Base-by-base conservation (phyloP, 2,888 invertebrate species). In the Acanthosoma haemorrhoidale region DNA sequence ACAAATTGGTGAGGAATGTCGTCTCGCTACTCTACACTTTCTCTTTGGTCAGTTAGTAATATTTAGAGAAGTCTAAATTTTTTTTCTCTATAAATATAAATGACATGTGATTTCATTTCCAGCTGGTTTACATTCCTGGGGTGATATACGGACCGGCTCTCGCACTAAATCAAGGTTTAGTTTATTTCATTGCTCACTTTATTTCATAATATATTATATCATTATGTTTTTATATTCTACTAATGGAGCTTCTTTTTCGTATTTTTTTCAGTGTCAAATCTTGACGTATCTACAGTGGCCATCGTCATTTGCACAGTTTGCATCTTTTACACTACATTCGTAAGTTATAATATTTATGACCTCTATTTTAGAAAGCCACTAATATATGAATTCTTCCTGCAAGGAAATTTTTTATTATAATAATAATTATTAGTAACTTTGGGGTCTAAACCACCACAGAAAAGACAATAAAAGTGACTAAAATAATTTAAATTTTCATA, bases 141-240 rank as follows among this genome's bases (percentile, higher is more conserved):
- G 93, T 93, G 0, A 87, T 94, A 72, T 94, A 93, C 79, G 92
- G 93, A 3, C 93, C 94, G 64, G 90, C 93, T 1, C 81, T 94
- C 76, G 92, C 93, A 1, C 88, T 94, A 76, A 88, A 87, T 80
- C 90, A 90, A 86, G 88, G 88, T 88, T 83, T 36, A 36, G 36
- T 36, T 11, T 36, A 13, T 36, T 11, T 36, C 11, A 9, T 36
- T 36, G 11, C 36, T 36, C 11, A 36, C 6, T 36, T 36, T 9
- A 15, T 41, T 15, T 41, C 13, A 41, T 41, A 41, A 41, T 41
- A 15, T 41, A 5, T 8, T 41, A 5, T 11, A 9, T 36, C 36
- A 36, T 36, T 36, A 36, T 9, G 6, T 36, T 6, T 36, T 11
- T 9, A 9, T 36, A 9, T 9, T n/a, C n/a, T n/a, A n/a, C n/a